Base-by-base conservation (phyloP, 2,888 invertebrate species). In the Clanis bilineata region DNA sequence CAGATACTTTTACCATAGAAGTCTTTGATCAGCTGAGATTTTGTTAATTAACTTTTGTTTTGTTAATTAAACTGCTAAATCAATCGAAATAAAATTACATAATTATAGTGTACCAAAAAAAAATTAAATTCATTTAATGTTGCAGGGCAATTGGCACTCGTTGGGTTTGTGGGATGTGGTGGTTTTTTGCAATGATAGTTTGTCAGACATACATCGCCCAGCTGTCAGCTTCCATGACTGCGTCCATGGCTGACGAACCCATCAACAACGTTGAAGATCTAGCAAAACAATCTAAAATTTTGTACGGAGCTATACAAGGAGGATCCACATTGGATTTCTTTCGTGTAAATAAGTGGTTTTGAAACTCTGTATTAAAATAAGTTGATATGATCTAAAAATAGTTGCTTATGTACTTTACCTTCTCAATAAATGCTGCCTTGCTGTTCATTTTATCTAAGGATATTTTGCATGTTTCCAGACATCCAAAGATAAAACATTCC, bases 141-240 rank as follows among this genome's bases (percentile, higher is more conserved):
- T 73, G 22, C 65, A 97, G 98, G 85, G 97, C 98, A 2, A 94
- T 97, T 38, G 98, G 98, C 0, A 97, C 98, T 0, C 93, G 98
- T 43, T 95, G 98, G 92, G 96, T 98, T 0, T 97, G 97, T 12
- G 96, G 95, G 1, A 96, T 97, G 94, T 97, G 97, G 98, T 98
- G 98, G 97, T 98, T 98, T 86, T 98, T 98, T 83, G 97, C 97
- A 0, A 93, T 98, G 62, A 97, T 98, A 79, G 96, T 98, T 92
- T 95, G 97, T 65, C 97, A 98, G 61, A 98, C 97, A 7, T 98
- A 98, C 85, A 98, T 98, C 6, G 98, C 98, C 61, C 98, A 98
- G 85, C 93, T 98, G 76, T 97, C 98, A 1, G 98, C 98, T 1
- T 98, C 98, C 72, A 93, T 98, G 70, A 98, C 98, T 1, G 96